These are phyloP conservation scores for Dicaeum eximium DNA, from an alignment of 2,113 vertebrate genomes.

Conservation along the genomic window DNA sequence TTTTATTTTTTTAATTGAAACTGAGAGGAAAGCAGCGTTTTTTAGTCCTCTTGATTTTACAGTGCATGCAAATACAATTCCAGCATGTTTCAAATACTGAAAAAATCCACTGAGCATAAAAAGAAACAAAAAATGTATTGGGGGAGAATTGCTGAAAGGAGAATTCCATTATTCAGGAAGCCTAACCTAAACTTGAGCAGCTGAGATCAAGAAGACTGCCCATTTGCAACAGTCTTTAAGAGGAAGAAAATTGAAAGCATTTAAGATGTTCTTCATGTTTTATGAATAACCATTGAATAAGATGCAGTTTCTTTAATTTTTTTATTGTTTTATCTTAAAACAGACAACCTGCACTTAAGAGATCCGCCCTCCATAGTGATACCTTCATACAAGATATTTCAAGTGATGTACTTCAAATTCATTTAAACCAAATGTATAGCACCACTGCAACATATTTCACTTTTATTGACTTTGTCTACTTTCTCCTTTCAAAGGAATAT, in stretches of 20 bases:
- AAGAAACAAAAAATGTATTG: background rate
- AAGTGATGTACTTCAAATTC: background rate
- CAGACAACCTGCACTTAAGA: background rate
- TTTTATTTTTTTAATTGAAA: background rate
- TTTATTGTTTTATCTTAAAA: background rate
- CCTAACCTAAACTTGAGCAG: background rate
- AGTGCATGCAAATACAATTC: background rate
- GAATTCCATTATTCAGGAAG: background rate
- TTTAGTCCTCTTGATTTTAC: background rate
- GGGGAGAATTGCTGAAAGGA: background rate
- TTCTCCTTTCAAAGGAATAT: background rate
- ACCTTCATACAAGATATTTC: background rate
- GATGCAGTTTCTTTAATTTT: background rate
- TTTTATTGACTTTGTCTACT: background rate
- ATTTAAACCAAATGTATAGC: background rate
- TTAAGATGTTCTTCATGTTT: background rate
- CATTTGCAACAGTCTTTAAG: background rate
- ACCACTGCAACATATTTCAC: background rate
- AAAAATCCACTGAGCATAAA: background rate
- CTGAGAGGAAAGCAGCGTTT: background rate
- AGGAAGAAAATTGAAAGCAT: background rate
- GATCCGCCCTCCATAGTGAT: background rate
- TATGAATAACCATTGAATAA: background rate
- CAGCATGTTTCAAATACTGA: background rate
- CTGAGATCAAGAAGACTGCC: background rate